Conservation (phyloP, 2,113 vertebrate species). For the Nothobranchius furzeri region DNA sequence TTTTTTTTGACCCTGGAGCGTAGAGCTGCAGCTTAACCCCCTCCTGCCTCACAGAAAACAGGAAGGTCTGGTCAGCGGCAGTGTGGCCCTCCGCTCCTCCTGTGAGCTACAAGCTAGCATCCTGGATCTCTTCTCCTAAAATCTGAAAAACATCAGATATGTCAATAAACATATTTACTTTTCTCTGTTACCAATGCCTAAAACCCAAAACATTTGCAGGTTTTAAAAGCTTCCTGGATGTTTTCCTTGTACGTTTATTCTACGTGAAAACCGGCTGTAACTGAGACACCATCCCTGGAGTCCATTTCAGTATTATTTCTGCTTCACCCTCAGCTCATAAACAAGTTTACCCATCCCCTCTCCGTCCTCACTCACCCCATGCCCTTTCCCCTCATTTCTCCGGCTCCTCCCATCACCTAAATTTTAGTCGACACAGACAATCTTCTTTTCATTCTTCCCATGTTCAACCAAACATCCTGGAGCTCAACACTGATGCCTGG, state of each 20-base stretch:
- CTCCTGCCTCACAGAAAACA: slow-evolving; percentile 2
- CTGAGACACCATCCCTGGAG: neutral
- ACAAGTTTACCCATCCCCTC: slow-evolving; percentile 58
- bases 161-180: too few species aligned
- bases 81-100: slow-evolving; percentile 4
- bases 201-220: neutral
- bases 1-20: neutral
- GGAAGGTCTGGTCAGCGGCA: slow-evolving; percentile 4
- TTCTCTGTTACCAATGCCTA: too few species aligned
- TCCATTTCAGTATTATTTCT: slow-evolving; percentile 1
- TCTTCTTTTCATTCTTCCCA: neutral
- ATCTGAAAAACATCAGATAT: too few species aligned
- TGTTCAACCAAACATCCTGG: neutral
- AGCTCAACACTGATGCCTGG: neutral
- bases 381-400: slow-evolving; percentile 27
- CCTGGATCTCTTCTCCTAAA: neutral
- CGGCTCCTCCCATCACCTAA: slow-evolving; percentile 9
- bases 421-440: slow-evolving; percentile 4
- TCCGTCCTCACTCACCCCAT: neutral
- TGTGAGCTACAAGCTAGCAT: neutral
- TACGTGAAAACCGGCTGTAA: neutral
- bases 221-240: neutral
- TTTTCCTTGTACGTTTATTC: neutral
- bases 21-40: neutral
- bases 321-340: slow-evolving; percentile 26